These are phyloP conservation scores for Phenganax subtilis DNA, from an alignment of 92 coral and sea anemone species.

Conservation along the genomic window DNA sequence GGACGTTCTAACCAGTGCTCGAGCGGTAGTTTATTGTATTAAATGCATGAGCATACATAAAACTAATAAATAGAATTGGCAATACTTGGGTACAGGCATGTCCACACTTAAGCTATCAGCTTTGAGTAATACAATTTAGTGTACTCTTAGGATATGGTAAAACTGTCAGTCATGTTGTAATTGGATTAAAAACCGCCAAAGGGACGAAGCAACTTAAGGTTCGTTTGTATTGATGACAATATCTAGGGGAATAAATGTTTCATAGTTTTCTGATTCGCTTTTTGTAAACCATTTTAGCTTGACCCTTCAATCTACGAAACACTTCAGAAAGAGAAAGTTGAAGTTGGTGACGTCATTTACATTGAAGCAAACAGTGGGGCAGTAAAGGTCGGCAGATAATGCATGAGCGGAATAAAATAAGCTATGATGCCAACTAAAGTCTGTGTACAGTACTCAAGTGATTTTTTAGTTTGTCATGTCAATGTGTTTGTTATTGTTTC, in stretches of 20 bases:
- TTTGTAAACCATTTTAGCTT: conserved; percentile 49
- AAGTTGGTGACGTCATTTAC: conserved; percentile 98
- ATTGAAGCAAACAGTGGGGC: conserved; percentile 99
- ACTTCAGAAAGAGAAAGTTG: conserved; percentile 95
- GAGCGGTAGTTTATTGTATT: too few relatives aligned
- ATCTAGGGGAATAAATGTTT: not conserved
- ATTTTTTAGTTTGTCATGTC: not conserved
- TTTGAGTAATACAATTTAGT: not conserved
- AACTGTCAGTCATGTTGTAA: conserved; percentile 99
- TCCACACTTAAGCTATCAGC: too few relatives aligned
- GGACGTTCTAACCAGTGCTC: too few relatives aligned
- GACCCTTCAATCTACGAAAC: conserved; percentile 98
- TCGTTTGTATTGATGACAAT: not conserved
- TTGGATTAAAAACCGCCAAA: conserved; percentile 97
- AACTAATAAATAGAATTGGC: too few relatives aligned
- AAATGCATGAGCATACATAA: too few relatives aligned
- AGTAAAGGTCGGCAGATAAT: conserved; percentile 62
- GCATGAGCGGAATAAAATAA: too few relatives aligned
- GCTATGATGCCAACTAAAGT: not conserved
- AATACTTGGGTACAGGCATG: too few relatives aligned
- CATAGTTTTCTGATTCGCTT: not conserved
- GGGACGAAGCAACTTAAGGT: conserved; percentile 99
- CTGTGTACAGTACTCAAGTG: not conserved
- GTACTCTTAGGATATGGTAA: conserved; percentile 79
- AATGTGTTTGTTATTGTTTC: not conserved